These are phyloP conservation scores for Strix occidentalis DNA, from an alignment of 2,797 vertebrate species.

Conservation along the genomic window DNA sequence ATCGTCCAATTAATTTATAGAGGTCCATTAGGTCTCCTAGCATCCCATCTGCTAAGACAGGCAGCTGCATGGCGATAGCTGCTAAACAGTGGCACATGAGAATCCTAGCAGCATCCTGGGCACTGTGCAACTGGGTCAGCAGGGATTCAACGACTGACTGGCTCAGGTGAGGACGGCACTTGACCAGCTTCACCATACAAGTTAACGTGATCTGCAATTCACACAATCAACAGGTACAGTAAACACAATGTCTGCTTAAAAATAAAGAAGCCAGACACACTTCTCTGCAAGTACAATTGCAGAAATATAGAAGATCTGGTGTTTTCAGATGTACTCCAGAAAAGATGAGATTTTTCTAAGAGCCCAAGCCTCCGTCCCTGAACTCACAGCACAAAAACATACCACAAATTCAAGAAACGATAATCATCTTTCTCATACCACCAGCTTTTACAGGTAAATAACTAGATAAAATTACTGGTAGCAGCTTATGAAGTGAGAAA, in stretches of 20 bases:
- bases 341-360: not conserved
- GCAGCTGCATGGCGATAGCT: conserved; percentile 93
- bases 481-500: not conserved
- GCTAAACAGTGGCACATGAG: conserved; percentile 94
- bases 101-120: conserved; percentile 86
- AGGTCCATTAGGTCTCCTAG: conserved; percentile 94
- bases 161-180: conserved; percentile 89
- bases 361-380: not conserved
- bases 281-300: not conserved
- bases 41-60: conserved; percentile 93
- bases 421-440: not conserved
- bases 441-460: not conserved
- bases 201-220: conserved; percentile 85
- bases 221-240: not conserved
- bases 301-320: not conserved
- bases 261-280: not conserved
- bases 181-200: conserved; percentile 91
- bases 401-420: not conserved
- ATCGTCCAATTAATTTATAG: conserved; percentile 87
- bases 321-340: not conserved
- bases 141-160: conserved; percentile 91
- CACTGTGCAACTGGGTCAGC: conserved; percentile 88
- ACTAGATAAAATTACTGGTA: not conserved
- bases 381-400: not conserved
- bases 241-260: not conserved